Base-by-base conservation (phyloP, 2,113 vertebrate species). In the Gambusia affinis region DNA sequence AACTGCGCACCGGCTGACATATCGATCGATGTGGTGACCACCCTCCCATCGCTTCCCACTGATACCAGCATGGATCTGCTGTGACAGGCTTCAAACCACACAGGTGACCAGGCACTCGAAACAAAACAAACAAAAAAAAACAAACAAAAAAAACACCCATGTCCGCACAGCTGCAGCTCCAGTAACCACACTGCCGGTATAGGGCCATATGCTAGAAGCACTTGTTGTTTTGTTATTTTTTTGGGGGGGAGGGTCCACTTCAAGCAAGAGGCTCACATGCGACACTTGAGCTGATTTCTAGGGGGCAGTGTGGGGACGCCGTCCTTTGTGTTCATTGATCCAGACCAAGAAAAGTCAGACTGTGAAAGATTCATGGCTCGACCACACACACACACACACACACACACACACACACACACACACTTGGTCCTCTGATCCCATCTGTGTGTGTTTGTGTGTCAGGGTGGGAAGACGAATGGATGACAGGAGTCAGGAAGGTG, bases 241-340 rank as follows among this genome's bases (percentile, higher is more conserved):
- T 27, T 27, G 1, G 27, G 27, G 35, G 10, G 35, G 31, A 63
- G 80, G 75, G 44, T 82, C 76, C 57, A 82, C 54, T 80, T 28
- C n/a, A 70, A 82, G 82, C 69, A 66, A 76, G 57, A 62, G 6
- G 72, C 64, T 61, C 47, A 75, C 76, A 65, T 54, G 73, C 64
- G 62, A 64, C 37, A 67, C 65, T 73, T 19, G 67, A 65, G 69
- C n/a, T 57, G 51, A 72, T 65, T 79, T 76, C 80, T 77, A 11
- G 63, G 63, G 87, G 87, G 84, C 80, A 86, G 76, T 64, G 68
- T 80, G 79, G 82, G 51, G 81, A 88, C 85, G 84, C 88, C 67
- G 68, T 90, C 87, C 87, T 90, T 89, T 80, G 84, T 92, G 87
- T 88, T 88, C 87, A 93, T 93, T 89, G 90, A 93, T 93, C 92